Evolutionary conservation across 1,140 invertebrate species (phyloP).

Genomic region (Drosophila aff.): DNA sequence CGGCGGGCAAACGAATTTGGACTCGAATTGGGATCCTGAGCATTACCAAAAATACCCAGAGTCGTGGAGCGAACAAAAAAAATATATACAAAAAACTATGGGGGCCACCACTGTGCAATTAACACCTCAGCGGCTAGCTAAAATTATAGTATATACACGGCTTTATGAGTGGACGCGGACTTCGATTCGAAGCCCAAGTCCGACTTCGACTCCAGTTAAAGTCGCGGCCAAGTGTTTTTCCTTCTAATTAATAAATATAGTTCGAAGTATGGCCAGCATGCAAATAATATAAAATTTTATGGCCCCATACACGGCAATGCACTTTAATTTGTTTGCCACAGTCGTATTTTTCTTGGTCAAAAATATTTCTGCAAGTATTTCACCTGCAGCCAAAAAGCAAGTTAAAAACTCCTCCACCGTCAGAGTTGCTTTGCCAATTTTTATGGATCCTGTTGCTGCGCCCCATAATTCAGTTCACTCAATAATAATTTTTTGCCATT

Average conservation of each 20-base stretch:
- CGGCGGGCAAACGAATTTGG: slow-evolving; percentile 49
- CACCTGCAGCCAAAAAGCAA: slow-evolving; percentile 56
- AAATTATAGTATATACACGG: slow-evolving; percentile 58
- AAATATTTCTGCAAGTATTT: slow-evolving; percentile 60
- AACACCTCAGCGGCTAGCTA: slow-evolving; percentile 72
- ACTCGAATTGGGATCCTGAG: slow-evolving; percentile 27
- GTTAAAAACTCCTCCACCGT: slow-evolving; percentile 2
- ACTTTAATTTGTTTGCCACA: slow-evolving; percentile 68
- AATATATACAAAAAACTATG: background rate
- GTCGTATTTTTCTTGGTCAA: slow-evolving; percentile 47
- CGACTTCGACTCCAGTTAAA: slow-evolving; percentile 2
- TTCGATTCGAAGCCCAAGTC: background rate
- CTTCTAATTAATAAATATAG: slow-evolving; percentile 77
- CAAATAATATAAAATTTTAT: slow-evolving; percentile 76
- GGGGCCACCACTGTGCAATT: slow-evolving; percentile 77
- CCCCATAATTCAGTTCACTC: slow-evolving; percentile 49
- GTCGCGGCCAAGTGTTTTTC: slow-evolving; percentile 35
- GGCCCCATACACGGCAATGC: slow-evolving; percentile 65
- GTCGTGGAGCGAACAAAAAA: slow-evolving; percentile 13
- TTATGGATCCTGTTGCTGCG: slow-evolving; percentile 47
- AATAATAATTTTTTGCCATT: slow-evolving; percentile 56
- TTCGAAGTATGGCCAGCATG: slow-evolving; percentile 41
- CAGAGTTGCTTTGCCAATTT: slow-evolving; percentile 20
- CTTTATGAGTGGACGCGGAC: slow-evolving; percentile 53
- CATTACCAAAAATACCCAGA: slow-evolving; percentile 44